A percentile compares a stretch with the other conserved stretches of the same genome.
phyloP scores from a whole-genome alignment of 2,113 vertebrate species.

The Polypterus bichir region DNA sequence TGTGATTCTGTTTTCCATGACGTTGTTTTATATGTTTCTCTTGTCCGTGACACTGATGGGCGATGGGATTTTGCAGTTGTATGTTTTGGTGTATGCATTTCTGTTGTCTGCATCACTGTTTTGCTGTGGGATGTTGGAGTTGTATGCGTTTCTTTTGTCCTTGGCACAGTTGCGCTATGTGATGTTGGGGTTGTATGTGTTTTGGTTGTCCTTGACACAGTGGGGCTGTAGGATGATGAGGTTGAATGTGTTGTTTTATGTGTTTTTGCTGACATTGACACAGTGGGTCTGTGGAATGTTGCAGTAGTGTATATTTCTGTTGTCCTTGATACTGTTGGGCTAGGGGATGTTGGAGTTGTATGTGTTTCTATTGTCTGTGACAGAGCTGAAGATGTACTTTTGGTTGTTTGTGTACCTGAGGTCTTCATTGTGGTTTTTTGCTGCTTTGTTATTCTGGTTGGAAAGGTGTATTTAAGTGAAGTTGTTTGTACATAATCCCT shows the following conservation, averaged over 20 bases:
- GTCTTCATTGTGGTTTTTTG: too few species aligned
- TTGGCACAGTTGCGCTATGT: neutral
- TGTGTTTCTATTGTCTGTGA: neutral
- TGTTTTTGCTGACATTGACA: neutral
- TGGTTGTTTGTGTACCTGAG: too few species aligned
- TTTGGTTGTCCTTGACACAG: neutral
- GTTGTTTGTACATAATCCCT: too few species aligned
- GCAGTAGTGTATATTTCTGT: neutral
- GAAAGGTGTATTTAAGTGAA: too few species aligned
- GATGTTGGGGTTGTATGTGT: neutral
- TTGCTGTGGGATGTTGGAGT: neutral
- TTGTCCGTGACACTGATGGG: neutral
- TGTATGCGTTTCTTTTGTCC: neutral
- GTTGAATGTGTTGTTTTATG: neutral
- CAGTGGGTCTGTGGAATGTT: neutral
- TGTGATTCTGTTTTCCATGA: neutral
- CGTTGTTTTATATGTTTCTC: neutral
- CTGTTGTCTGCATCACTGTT: too few species aligned
- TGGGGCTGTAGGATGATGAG: neutral
- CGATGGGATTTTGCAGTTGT: neutral
- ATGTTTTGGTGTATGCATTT: too few species aligned
- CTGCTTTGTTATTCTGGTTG: too few species aligned
- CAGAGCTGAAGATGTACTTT: neutral
- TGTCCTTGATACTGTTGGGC: neutral
- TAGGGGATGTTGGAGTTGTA: rapidly evolving